These are phyloP conservation scores for Kryptopterus vitreolus DNA, from an alignment of 2,797 vertebrate genomes.

Conservation along the genomic window DNA sequence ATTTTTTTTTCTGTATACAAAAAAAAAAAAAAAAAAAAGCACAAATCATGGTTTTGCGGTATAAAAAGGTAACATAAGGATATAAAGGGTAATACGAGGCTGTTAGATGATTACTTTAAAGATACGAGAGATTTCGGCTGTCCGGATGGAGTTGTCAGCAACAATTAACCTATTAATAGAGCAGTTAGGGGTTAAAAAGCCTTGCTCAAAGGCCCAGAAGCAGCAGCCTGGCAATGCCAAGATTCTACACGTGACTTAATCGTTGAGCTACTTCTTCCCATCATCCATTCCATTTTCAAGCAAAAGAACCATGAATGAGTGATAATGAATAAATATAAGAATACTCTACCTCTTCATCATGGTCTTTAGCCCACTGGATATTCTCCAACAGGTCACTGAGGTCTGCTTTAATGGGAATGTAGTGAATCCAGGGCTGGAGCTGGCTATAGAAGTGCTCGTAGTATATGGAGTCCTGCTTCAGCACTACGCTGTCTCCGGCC, in stretches of 20 bases:
- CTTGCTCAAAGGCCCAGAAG: too few species aligned
- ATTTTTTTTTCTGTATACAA: too few species aligned
- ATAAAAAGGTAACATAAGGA: background rate
- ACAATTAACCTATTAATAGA: too few species aligned
- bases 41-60: background rate
- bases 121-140: too few species aligned
- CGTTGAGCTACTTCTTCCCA: too few species aligned
- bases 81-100: too few species aligned
- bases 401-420: conserved; percentile 89
- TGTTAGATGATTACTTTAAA: too few species aligned
- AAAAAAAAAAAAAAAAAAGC: background rate
- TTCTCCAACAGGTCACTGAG: conserved; percentile 92
- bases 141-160: too few species aligned
- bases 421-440: conserved; percentile 90
- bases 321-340: background rate
- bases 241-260: too few species aligned
- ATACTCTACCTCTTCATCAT: conserved; percentile 85
- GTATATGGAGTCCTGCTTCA: conserved; percentile 96
- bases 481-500: conserved; percentile 89
- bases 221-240: too few species aligned
- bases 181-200: too few species aligned
- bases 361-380: conserved; percentile 89
- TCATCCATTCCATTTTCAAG: background rate
- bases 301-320: background rate
- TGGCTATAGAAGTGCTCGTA: conserved; percentile 96